Evolutionary conservation across 2,888 invertebrate genomes (phyloP), one percentile per base, ranked within the genome.

Genomic region (Harmothoe impar): DNA sequence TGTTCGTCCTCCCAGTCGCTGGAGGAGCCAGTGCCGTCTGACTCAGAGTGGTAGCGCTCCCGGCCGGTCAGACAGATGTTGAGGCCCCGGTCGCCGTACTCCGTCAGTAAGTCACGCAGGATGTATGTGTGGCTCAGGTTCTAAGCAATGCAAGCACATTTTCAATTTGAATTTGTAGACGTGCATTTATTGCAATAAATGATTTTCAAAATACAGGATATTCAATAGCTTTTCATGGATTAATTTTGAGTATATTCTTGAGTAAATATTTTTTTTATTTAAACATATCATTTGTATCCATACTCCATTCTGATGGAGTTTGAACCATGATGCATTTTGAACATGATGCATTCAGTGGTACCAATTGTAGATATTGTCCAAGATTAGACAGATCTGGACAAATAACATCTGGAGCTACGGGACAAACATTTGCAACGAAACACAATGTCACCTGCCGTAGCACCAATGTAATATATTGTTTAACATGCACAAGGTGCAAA

Each of bases 101-200:
- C 94, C 35, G 93, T 92, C 86, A 96, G 91, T 23, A 94, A 81
- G 7, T 91, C 90, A 89, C 94, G 95, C 17, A 96, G 92, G 33
- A 94, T 93, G 62, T 93, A 93, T 0, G 95, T 95, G 92, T 96
- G 96, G 90, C 94, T 94, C 52, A 96, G 92, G 91, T 95, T 95
- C 95, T 96, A 93, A 23, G n/a, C n/a, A n/a, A n/a, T n/a, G n/a
- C n/a, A n/a, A n/a, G 93, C n/a, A n/a, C n/a, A n/a, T n/a, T n/a
- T n/a, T n/a, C n/a, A n/a, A n/a, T n/a, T 92, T 29, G n/a, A n/a
- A n/a, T n/a, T n/a, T n/a, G n/a, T n/a, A n/a, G n/a, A n/a, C n/a
- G n/a, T n/a, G n/a, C n/a, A n/a, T n/a, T n/a, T n/a, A n/a, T n/a
- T n/a, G n/a, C n/a, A n/a, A n/a, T n/a, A n/a, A n/a, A n/a, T n/a